Conservation (phyloP, 64 coral and sea anemone species). For the Montipora cactus region DNA sequence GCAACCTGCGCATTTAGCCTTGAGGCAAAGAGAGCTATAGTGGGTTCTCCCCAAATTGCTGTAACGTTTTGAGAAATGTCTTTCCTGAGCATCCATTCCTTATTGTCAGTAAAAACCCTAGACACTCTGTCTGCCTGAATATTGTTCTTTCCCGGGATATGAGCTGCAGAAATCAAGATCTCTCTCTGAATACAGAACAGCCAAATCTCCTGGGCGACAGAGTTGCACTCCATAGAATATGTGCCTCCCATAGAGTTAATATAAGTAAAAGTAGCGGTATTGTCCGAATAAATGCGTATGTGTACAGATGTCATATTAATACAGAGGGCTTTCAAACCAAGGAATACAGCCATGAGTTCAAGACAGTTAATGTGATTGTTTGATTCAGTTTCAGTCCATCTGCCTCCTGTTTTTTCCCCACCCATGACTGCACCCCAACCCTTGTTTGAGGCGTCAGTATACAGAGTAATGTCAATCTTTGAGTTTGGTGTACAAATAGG, state of each 20-base stretch:
- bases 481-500: background rate
- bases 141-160: too few species aligned
- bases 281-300: conserved; percentile 57
- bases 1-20: too few species aligned
- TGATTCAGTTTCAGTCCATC: conserved; percentile 41
- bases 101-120: too few species aligned
- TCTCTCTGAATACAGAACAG: too few species aligned
- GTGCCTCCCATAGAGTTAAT: too few species aligned
- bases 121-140: too few species aligned
- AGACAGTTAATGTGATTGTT: conserved; percentile 51
- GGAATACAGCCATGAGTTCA: conserved; percentile 45
- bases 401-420: conserved; percentile 32
- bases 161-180: too few species aligned
- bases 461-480: conserved; percentile 6
- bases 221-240: conserved; percentile 42
- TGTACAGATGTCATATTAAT: background rate
- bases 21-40: too few species aligned
- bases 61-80: too few species aligned
- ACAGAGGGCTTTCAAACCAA: conserved; percentile 66
- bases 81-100: too few species aligned
- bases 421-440: conserved; percentile 35
- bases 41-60: too few species aligned
- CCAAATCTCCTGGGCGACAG: conserved; percentile 39
- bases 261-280: conserved; percentile 51
- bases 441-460: background rate